Evolutionary conservation across 2,797 vertebrate genomes (phyloP).

Genomic region (Clamator glandarius): DNA sequence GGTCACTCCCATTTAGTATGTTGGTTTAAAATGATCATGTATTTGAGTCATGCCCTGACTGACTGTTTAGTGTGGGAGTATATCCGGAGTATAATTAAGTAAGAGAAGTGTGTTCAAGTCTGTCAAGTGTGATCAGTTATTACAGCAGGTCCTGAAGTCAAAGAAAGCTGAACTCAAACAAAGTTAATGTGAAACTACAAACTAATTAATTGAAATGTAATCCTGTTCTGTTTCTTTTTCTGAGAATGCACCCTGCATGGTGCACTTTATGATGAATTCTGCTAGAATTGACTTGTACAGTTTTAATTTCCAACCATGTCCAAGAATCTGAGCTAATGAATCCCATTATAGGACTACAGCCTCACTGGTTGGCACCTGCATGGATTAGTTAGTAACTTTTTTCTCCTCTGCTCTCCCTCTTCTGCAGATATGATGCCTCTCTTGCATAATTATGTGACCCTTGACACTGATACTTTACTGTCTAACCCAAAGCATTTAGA

Average conservation of each 20-base stretch:
- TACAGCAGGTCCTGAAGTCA: neutral
- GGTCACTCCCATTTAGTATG: neutral
- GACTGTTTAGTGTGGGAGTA: neutral
- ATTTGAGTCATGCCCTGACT: constrained; percentile 4
- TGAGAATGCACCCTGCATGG: neutral
- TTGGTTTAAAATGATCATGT: neutral
- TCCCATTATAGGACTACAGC: neutral
- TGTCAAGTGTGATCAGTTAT: neutral
- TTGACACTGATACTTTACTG: constrained; percentile 92
- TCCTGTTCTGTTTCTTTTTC: neutral
- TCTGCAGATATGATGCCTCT: constrained; percentile 98
- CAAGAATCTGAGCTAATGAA: neutral
- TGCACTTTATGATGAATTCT: neutral
- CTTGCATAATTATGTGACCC: constrained; percentile 95
- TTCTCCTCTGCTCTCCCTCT: neutral
- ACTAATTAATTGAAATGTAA: neutral
- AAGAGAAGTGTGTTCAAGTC: neutral
- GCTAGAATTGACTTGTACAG: neutral
- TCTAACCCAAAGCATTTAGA: constrained; percentile 94
- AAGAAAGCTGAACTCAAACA: too few relatives aligned
- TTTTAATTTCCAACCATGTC: neutral
- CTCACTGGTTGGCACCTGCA: neutral
- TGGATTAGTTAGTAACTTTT: neutral
- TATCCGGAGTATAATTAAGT: neutral
- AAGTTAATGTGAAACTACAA: neutral